phyloP scores from a whole-genome alignment of 2,113 vertebrate species.

The Fulica atra region DNA sequence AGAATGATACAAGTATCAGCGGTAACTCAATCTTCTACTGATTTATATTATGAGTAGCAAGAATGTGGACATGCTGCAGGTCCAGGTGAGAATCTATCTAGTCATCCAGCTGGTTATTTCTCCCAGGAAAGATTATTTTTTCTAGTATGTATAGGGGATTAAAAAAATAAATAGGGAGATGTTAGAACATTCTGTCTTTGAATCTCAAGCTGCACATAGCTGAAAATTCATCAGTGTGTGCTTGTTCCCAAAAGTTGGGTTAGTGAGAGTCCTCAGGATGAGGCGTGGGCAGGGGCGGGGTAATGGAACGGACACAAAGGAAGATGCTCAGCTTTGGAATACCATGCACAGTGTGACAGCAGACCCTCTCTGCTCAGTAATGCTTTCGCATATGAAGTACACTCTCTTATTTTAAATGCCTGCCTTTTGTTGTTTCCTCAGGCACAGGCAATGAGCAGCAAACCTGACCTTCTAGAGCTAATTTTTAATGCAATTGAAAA shows the following conservation, averaged over 20 bases:
- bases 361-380: background rate
- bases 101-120: background rate
- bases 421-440: slow-evolving; percentile 72
- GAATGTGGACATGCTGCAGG: background rate
- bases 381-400: background rate
- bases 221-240: background rate
- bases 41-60: background rate
- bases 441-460: slow-evolving; percentile 91
- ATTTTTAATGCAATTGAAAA: slow-evolving; percentile 86
- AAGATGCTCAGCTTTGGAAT: slow-evolving; percentile 1
- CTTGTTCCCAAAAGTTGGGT: background rate
- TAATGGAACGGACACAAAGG: background rate
- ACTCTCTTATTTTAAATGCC: background rate
- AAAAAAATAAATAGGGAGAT: background rate
- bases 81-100: background rate
- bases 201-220: background rate
- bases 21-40: background rate
- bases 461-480: slow-evolving; percentile 86
- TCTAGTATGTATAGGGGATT: background rate
- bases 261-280: background rate
- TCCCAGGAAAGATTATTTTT: background rate
- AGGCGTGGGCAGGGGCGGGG: background rate
- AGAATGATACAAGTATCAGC: background rate
- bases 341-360: background rate
- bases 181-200: background rate